Evolutionary conservation across 2,888 invertebrate species (phyloP).

Genomic region (Eledona agricola): DNA sequence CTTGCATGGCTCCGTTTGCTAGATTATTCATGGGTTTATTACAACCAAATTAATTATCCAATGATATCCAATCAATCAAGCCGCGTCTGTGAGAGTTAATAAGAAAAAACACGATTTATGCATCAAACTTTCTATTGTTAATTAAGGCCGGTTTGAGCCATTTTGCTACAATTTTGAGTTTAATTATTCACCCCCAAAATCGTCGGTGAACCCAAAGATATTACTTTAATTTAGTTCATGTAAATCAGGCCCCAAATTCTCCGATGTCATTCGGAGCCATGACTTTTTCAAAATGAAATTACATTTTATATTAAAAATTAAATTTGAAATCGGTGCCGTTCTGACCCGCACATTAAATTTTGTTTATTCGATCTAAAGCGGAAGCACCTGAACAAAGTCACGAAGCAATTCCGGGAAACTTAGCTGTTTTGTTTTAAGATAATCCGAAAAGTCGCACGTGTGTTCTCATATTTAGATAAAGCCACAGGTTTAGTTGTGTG

Average conservation of each 20-base stretch:
- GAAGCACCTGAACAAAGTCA: slow-evolving; percentile 1
- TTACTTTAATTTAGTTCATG: slow-evolving; percentile 49
- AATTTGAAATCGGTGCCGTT: no score
- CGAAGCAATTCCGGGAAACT: slow-evolving; percentile 24
- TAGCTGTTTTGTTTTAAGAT: slow-evolving; percentile 9
- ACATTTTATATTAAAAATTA: slow-evolving; percentile 28
- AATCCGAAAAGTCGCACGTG: slow-evolving; percentile 4
- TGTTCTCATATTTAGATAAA: no score
- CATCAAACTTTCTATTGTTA: slow-evolving; percentile 7
- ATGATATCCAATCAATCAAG: slow-evolving; percentile 18
- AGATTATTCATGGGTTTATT: slow-evolving; percentile 5
- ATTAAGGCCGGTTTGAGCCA: slow-evolving; percentile 14
- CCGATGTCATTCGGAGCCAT: slow-evolving; percentile 37
- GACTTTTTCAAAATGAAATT: slow-evolving; percentile 36
- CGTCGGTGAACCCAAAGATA: slow-evolving; percentile 33
- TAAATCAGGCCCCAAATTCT: slow-evolving; percentile 45
- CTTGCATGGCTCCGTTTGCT: slow-evolving; percentile 20
- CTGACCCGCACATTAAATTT: no score
- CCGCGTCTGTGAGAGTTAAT: neutral
- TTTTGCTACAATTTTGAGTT: slow-evolving; percentile 24
- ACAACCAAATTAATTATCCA: slow-evolving; percentile 23
- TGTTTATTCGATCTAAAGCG: slow-evolving; percentile 11
- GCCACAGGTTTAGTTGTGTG: no score
- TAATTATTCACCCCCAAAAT: slow-evolving; percentile 33
- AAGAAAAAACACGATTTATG: neutral